Conservation (phyloP, 2,888 invertebrate genomes). For the Lagria hirta region DNA sequence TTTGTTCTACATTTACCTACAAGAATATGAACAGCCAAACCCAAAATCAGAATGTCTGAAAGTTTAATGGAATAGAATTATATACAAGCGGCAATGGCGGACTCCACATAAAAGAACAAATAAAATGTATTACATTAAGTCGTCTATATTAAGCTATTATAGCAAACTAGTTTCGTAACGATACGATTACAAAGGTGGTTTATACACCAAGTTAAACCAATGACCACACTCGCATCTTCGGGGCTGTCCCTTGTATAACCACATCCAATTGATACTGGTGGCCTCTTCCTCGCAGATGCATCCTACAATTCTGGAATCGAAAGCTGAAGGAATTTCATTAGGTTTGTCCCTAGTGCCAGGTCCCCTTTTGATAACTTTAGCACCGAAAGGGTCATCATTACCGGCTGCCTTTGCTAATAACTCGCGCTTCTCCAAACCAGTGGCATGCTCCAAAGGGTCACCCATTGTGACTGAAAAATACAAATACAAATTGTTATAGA, state of each 20-base stretch:
- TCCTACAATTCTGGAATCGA: conserved; percentile 86
- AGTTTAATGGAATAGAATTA: conserved; percentile 18
- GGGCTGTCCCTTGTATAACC: conserved; percentile 86
- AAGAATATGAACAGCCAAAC: no score
- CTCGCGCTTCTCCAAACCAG: conserved; percentile 90
- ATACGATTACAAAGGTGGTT: conserved; percentile 64
- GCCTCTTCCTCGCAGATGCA: conserved; percentile 97
- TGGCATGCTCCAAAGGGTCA: conserved; percentile 89
- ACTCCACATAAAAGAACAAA: conserved; percentile 20
- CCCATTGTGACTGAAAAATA: conserved; percentile 61
- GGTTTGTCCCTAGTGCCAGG: conserved; percentile 81
- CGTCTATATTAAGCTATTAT: conserved; percentile 22
- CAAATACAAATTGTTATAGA: neutral
- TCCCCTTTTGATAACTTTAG: conserved; percentile 79
- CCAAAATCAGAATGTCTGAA: no score
- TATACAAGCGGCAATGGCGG: conserved; percentile 13
- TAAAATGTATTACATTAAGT: conserved; percentile 24
- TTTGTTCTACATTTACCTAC: no score
- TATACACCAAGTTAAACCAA: conserved; percentile 91
- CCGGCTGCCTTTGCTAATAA: conserved; percentile 83
- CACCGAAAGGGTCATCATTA: conserved; percentile 83
- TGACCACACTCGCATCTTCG: conserved; percentile 95
- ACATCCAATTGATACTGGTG: conserved; percentile 89
- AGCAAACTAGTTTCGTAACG: conserved; percentile 5
- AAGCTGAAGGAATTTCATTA: conserved; percentile 87